These are phyloP conservation scores for Antheraea mylitta DNA, from an alignment of 1,140 invertebrate species.

Conservation along the genomic window DNA sequence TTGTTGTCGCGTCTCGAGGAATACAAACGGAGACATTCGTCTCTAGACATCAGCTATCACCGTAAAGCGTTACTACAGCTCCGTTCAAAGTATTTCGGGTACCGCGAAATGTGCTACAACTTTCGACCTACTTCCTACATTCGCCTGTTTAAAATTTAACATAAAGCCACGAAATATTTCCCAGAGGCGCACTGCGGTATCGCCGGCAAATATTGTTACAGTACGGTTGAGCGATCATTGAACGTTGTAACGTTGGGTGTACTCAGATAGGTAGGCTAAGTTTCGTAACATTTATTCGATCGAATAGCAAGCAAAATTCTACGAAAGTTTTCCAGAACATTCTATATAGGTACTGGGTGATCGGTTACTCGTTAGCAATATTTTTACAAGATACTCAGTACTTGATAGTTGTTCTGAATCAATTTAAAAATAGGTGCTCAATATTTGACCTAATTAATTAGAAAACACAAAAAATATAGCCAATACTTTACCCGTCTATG, in stretches of 20 bases:
- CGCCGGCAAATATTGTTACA: conserved; percentile 36
- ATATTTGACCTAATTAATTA: too few relatives aligned
- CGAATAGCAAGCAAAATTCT: background rate
- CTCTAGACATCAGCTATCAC: background rate
- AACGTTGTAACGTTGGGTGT: background rate
- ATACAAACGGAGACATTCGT: background rate
- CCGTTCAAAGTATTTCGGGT: background rate
- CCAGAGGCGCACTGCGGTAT: conserved; percentile 42
- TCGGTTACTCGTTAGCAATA: too few relatives aligned
- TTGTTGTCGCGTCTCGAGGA: background rate
- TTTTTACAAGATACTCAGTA: too few relatives aligned
- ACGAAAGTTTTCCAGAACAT: background rate
- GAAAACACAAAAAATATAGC: too few relatives aligned
- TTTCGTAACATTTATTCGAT: background rate
- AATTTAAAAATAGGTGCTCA: too few relatives aligned
- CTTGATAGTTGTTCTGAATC: too few relatives aligned
- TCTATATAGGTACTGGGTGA: too few relatives aligned
- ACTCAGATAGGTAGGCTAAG: background rate
- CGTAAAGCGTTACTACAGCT: background rate
- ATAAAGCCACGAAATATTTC: conserved; percentile 45
- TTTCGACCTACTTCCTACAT: conserved; percentile 37
- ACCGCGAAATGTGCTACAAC: conserved; percentile 11
- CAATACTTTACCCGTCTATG: too few relatives aligned
- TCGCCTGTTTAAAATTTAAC: conserved; percentile 46
- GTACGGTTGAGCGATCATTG: conserved; percentile 22